These are phyloP conservation scores for Caenorhabditis sp. DNA, from an alignment of 2,888 invertebrate species.

Conservation along the genomic window DNA sequence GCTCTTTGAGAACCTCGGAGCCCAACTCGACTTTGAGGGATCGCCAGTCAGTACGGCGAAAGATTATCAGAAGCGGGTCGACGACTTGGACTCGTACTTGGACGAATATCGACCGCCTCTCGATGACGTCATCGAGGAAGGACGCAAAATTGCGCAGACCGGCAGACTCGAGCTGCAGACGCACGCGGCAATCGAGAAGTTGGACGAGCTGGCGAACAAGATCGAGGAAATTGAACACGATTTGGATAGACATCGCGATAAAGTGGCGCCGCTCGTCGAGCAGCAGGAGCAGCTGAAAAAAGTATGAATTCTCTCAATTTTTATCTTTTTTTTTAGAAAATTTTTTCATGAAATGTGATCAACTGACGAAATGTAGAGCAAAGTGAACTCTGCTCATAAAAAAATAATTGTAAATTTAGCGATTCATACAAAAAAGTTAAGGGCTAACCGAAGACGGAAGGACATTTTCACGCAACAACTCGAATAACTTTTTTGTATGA, in stretches of 20 bases:
- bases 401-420: no score
- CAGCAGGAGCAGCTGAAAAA: conserved; percentile 48
- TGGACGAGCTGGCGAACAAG: conserved; percentile 69
- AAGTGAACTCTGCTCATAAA: no score
- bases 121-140: conserved; percentile 70
- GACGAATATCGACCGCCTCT: conserved; percentile 59
- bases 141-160: conserved; percentile 70
- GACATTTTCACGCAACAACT: no score
- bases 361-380: no score
- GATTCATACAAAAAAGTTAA: no score
- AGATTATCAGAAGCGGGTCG: conserved; percentile 59
- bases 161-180: conserved; percentile 73
- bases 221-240: conserved; percentile 49
- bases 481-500: no score
- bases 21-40: conserved; percentile 65
- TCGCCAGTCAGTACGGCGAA: conserved; percentile 60
- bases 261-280: conserved; percentile 46
- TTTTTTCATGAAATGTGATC: no score
- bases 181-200: conserved; percentile 71
- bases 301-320: conserved; percentile 3
- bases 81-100: conserved; percentile 55
- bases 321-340: no score
- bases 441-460: no score
- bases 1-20: conserved; percentile 50
- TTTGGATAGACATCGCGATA: conserved; percentile 51